These are phyloP conservation scores for Spea bombifrons DNA, from an alignment of 2,113 vertebrate species.

Conservation along the genomic window DNA sequence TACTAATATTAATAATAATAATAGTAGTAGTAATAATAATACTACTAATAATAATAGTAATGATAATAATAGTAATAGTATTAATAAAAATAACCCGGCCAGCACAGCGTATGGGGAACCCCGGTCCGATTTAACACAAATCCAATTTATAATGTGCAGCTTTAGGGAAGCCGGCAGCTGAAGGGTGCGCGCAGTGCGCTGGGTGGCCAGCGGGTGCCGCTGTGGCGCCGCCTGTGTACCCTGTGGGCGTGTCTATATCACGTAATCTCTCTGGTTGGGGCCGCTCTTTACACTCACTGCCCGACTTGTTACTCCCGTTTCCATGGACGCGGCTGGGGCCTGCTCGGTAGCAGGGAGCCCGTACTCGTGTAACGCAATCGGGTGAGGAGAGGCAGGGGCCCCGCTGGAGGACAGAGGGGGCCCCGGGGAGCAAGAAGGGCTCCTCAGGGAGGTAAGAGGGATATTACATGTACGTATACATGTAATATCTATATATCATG, in stretches of 20 bases:
- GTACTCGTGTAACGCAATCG: neutral
- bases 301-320: slow-evolving; percentile 10
- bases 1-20: too few relatives aligned
- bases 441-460: neutral
- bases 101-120: too few relatives aligned
- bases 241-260: neutral
- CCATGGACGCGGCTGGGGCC: slow-evolving; percentile 36
- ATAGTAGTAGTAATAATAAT: too few relatives aligned
- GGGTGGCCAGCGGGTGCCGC: neutral
- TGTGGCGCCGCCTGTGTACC: neutral
- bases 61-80: too few relatives aligned
- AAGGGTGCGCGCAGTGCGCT: neutral
- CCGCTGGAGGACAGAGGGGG: slow-evolving; percentile 4
- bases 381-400: slow-evolving; percentile 5
- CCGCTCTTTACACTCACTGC: slow-evolving; percentile 7
- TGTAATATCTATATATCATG: too few relatives aligned
- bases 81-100: too few relatives aligned
- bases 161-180: too few relatives aligned
- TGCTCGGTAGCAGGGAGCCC: neutral
- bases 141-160: too few relatives aligned
- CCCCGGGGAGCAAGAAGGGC: neutral
- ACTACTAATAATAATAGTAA: too few relatives aligned
- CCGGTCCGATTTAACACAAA: too few relatives aligned
- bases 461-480: neutral
- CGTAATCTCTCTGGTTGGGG: neutral